Evolutionary conservation across 2,113 vertebrate genomes (phyloP).

Genomic region (Echinops telfairi): DNA sequence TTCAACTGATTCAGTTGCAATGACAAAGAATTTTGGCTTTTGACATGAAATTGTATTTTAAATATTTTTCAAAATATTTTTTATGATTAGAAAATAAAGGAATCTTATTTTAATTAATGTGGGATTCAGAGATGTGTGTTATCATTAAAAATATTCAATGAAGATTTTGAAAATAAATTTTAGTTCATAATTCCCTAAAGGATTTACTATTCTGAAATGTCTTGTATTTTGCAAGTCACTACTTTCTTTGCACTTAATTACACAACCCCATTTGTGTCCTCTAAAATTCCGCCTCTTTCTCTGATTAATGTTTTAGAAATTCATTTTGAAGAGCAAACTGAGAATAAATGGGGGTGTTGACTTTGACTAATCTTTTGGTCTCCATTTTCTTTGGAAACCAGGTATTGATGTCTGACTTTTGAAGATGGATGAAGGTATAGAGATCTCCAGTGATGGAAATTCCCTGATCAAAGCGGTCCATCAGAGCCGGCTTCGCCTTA

Average conservation of each 20-base stretch:
- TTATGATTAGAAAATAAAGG: constrained; percentile 45
- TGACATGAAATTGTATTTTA: constrained; percentile 28
- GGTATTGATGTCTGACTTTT: constrained; percentile 49
- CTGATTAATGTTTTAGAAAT: constrained; percentile 21
- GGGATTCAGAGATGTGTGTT: not conserved
- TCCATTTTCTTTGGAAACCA: constrained; percentile 13
- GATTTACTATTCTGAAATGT: not conserved
- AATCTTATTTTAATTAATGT: constrained; percentile 14
- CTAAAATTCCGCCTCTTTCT: not conserved
- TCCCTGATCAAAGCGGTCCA: constrained; percentile 94
- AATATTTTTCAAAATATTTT: constrained; percentile 2
- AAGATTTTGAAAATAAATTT: constrained; percentile 59
- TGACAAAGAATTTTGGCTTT: constrained; percentile 31
- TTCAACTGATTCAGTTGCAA: constrained; percentile 20
- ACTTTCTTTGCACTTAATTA: not conserved
- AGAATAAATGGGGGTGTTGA: not conserved
- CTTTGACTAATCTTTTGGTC: constrained; percentile 9
- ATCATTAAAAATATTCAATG: constrained; percentile 17
- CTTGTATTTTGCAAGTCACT: constrained; percentile 17
- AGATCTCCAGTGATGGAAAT: constrained; percentile 91
- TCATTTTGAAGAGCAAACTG: not conserved
- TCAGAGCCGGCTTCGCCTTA: constrained; percentile 92
- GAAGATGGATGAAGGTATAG: constrained; percentile 86
- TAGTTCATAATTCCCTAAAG: not conserved
- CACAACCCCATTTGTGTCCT: not conserved